These are phyloP conservation scores for Chaitophorus viminalis DNA, from an alignment of 2,888 invertebrate genomes.

Conservation along the genomic window DNA sequence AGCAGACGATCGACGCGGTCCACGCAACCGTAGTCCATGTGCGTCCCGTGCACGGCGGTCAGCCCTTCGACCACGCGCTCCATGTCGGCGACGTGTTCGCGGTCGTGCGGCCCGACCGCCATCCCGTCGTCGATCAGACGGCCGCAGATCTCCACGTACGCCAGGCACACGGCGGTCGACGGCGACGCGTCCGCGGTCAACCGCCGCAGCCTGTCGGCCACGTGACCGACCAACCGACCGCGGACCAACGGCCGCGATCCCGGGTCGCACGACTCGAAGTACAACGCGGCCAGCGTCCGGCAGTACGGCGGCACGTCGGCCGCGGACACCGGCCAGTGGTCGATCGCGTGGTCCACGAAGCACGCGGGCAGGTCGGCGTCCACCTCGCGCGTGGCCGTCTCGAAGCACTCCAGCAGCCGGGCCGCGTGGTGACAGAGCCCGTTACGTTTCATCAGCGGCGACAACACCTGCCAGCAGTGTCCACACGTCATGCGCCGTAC, in stretches of 20 bases:
- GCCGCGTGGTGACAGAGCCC: background rate
- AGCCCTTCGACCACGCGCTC: too few species aligned
- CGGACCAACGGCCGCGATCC: background rate
- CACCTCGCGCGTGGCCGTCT: background rate
- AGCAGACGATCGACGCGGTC: too few species aligned
- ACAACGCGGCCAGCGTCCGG: conserved; percentile 18
- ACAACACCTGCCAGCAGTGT: conserved; percentile 11
- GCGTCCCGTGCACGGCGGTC: too few species aligned
- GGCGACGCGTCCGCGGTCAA: too few species aligned
- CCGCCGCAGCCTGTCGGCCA: too few species aligned
- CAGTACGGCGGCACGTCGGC: background rate
- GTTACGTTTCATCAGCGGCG: background rate
- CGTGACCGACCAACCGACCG: too few species aligned
- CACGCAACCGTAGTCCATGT: too few species aligned
- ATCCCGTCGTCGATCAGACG: too few species aligned
- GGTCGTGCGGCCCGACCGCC: too few species aligned
- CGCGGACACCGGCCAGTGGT: background rate
- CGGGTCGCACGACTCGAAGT: background rate
- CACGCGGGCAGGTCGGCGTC: background rate
- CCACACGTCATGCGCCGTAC: background rate
- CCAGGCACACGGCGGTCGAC: too few species aligned
- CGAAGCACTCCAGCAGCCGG: conserved; percentile 7
- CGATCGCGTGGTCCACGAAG: conserved; percentile 4
- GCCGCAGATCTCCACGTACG: too few species aligned
- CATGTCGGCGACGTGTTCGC: too few species aligned